Evolutionary conservation across 2,888 invertebrate species (phyloP), one percentile per base, ranked within the genome.

Genomic region (Poecilobothrus nobilitatus): DNA sequence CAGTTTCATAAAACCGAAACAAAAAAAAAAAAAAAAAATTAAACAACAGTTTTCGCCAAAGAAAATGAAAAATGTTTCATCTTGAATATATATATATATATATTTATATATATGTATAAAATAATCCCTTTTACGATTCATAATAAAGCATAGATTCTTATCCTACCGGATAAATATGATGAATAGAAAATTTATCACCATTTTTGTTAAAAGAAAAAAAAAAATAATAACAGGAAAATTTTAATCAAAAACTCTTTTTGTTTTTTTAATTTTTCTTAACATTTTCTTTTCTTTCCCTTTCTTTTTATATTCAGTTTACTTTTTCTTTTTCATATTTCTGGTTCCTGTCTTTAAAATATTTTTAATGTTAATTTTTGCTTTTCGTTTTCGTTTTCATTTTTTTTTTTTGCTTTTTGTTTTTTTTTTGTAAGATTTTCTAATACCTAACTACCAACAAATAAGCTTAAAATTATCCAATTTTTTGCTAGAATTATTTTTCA

Each of bases 401-500:
- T 10, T 34, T 37, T 37, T 37, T 37, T 37, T 37, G 7, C n/a
- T n/a, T 27, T 27, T 27, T 27, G 27, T 27, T 27, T 27, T 27
- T 2, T 27, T 27, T 27, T 27, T 27, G 27, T 27, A 27, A 27
- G 27, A 27, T 27, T 27, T 2, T 27, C 27, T 53, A 53, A 53
- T 53, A 53, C 15, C 53, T 9, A 9, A 7, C 44, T 53, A 53
- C 18, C 53, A 2, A 18, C 18, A 6, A 53, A 53, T 53, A 53
- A 53, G 53, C n/a, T 53, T 53, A 53, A 53, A 53, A 53, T 53
- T 53, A 53, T 53, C n/a, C 15, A 53, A 53, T 53, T 53, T 53
- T 53, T 53, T 53, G 53, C 53, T 53, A 53, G 53, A 53, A 53
- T 53, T 53, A n/a, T 53, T 53, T 27, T 53, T 53, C n/a, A 53